A percentile compares a stretch with the other conserved stretches of the same genome.
Evolutionary conservation across 2,113 vertebrate genomes (phyloP).

Genomic region (Syngnathus floridae): DNA sequence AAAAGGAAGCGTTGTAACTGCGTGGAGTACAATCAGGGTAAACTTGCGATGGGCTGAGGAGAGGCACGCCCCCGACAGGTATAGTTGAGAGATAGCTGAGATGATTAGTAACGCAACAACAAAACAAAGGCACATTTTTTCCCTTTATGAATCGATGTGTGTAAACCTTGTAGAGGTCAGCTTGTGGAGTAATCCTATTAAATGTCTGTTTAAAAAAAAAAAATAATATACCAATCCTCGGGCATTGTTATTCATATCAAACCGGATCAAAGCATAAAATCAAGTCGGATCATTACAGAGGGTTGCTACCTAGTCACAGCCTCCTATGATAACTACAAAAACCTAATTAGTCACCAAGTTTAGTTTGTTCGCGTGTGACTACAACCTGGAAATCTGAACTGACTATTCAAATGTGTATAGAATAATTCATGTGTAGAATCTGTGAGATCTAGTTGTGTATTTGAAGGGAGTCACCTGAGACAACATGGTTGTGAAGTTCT

Average conservation of each 20-base stretch:
- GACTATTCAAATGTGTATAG: slow-evolving; percentile 57
- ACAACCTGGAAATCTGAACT: slow-evolving; percentile 49
- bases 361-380: background rate
- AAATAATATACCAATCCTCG: too few relatives aligned
- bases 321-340: slow-evolving; percentile 37
- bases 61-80: slow-evolving; percentile 23
- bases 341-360: background rate
- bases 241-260: slow-evolving; percentile 22
- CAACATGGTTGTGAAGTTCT: slow-evolving; percentile 50
- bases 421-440: slow-evolving; percentile 46
- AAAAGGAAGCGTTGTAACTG: slow-evolving; percentile 47
- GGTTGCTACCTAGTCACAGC: slow-evolving; percentile 13
- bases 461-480: slow-evolving; percentile 72
- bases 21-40: slow-evolving; percentile 67
- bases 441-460: slow-evolving; percentile 53
- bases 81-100: slow-evolving; percentile 47
- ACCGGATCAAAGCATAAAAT: slow-evolving; percentile 25
- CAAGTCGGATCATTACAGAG: slow-evolving; percentile 27
- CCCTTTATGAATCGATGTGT: slow-evolving; percentile 61
- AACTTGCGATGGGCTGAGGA: slow-evolving; percentile 37
- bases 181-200: slow-evolving; percentile 46
- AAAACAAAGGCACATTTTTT: slow-evolving; percentile 68
- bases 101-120: slow-evolving; percentile 53
- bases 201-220: slow-evolving; percentile 27
- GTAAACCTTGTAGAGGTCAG: slow-evolving; percentile 65